phyloP scores from a whole-genome alignment of 2,888 invertebrate species.

The Marasmarcha lunaedactyla region DNA sequence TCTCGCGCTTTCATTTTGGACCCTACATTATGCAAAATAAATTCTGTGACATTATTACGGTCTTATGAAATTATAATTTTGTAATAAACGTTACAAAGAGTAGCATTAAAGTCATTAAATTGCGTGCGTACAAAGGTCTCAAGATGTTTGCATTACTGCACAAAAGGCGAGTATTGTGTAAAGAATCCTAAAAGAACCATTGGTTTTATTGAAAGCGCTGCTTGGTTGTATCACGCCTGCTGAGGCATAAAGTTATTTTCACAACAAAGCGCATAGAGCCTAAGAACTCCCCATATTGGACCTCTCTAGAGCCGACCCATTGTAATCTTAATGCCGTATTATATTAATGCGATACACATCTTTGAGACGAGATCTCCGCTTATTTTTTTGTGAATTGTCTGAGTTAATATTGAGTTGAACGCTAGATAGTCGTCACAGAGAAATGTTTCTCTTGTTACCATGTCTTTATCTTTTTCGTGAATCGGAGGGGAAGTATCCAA shows the following conservation, averaged over 20 bases:
- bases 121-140: slow-evolving; percentile 18
- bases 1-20: slow-evolving; percentile 20
- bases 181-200: slow-evolving; percentile 47
- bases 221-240: slow-evolving; percentile 49
- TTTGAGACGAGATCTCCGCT: slow-evolving; percentile 42
- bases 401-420: slow-evolving; percentile 50
- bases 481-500: slow-evolving; percentile 45
- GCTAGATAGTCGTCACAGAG: slow-evolving; percentile 23
- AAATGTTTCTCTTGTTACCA: slow-evolving; percentile 46
- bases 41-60: not conserved
- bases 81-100: not conserved
- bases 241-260: slow-evolving; percentile 65
- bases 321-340: slow-evolving; percentile 68
- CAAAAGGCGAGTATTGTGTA: slow-evolving; percentile 43
- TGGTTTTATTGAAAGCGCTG: slow-evolving; percentile 57
- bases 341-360: slow-evolving; percentile 71
- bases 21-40: slow-evolving; percentile 5
- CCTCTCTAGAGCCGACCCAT: slow-evolving; percentile 63
- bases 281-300: slow-evolving; percentile 65
- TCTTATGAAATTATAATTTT: not conserved
- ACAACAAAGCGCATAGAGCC: slow-evolving; percentile 59
- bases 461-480: slow-evolving; percentile 37
- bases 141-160: slow-evolving; percentile 49
- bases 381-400: slow-evolving; percentile 48
- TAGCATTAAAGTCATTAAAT: not conserved